Conservation (phyloP, 2,113 vertebrate species). For the Chaetodon trifascialis region DNA sequence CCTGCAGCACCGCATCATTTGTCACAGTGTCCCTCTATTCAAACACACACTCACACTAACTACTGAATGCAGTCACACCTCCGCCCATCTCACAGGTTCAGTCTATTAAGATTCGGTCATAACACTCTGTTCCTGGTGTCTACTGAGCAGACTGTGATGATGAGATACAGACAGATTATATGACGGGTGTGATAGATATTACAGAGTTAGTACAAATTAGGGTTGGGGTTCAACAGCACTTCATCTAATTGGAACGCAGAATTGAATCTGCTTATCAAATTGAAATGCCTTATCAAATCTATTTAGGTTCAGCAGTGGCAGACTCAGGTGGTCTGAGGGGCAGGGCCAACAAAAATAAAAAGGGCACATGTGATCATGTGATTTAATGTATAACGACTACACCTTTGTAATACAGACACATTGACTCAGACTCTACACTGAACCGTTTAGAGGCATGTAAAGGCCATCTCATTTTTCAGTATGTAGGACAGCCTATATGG, state of each 20-base stretch:
- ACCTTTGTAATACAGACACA: too few relatives aligned
- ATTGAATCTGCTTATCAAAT: background rate
- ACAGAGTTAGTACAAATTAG: background rate
- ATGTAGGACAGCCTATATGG: too few relatives aligned
- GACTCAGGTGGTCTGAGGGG: too few relatives aligned
- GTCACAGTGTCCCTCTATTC: constrained; percentile 24
- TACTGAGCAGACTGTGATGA: background rate
- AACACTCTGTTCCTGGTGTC: constrained; percentile 16
- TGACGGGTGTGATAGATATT: background rate
- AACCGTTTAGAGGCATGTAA: too few relatives aligned
- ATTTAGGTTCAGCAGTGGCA: background rate
- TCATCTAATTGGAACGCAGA: background rate
- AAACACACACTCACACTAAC: constrained; percentile 30
- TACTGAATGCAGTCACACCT: constrained; percentile 19
- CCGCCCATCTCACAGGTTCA: constrained; percentile 25
- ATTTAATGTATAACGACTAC: too few relatives aligned
- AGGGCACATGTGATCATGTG: too few relatives aligned
- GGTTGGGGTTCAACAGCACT: background rate
- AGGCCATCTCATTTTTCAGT: too few relatives aligned
- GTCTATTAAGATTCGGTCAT: background rate
- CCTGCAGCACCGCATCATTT: constrained; percentile 32
- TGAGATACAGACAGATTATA: background rate
- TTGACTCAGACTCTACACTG: too few relatives aligned
- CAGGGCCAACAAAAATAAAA: too few relatives aligned
- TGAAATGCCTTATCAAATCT: constrained; percentile 1